These are phyloP conservation scores for Andrena hattorfiana DNA, from an alignment of 2,888 invertebrate genomes.

Conservation along the genomic window DNA sequence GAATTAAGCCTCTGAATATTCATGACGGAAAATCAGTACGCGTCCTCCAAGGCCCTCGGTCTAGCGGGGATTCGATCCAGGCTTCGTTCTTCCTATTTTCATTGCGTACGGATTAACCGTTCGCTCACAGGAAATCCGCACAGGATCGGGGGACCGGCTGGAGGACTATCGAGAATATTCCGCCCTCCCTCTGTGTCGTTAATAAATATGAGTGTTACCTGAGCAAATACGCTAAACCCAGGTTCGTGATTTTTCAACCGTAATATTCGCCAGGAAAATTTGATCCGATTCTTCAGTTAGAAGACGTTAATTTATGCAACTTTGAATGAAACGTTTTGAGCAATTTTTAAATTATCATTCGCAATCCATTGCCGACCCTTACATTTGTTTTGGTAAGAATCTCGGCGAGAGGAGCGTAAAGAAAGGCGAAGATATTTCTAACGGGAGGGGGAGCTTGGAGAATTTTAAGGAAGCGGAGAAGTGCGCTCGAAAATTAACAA, in stretches of 20 bases:
- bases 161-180: slow-evolving; percentile 6
- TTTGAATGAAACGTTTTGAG: no score
- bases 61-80: slow-evolving; percentile 34
- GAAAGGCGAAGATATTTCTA: no score
- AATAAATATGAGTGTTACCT: neutral
- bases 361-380: no score
- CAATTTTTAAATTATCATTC: no score
- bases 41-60: slow-evolving; percentile 11
- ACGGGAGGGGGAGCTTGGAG: neutral
- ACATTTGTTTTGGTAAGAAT: no score
- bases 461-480: neutral
- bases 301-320: no score
- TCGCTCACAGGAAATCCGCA: neutral
- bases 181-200: neutral
- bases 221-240: neutral
- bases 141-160: neutral
- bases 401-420: no score
- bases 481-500: neutral
- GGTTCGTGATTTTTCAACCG: neutral
- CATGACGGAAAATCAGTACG: slow-evolving; percentile 57
- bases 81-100: slow-evolving; percentile 35
- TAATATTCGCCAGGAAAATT: no score
- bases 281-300: no score
- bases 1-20: slow-evolving; percentile 63
- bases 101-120: slow-evolving; percentile 20